A percentile compares a stretch with the other conserved stretches of the same genome.
phyloP scores from a whole-genome alignment of 2,797 vertebrate genomes.

The Amniataba percoides region DNA sequence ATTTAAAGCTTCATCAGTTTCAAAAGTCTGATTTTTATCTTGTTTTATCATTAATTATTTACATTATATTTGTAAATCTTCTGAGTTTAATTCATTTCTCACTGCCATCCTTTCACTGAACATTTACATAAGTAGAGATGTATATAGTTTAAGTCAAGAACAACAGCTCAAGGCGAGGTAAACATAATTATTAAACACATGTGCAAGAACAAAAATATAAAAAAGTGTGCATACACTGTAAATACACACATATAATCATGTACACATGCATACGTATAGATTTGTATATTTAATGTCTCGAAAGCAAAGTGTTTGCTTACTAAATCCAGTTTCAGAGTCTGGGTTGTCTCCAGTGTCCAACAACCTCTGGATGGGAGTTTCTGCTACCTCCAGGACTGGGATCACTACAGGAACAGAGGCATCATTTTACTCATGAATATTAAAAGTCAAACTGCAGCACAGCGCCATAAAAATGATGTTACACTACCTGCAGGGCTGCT shows the following conservation, averaged over 20 bases:
- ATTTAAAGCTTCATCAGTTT: background rate
- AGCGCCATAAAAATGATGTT: too few species aligned
- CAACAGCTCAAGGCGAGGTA: too few species aligned
- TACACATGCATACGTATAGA: too few species aligned
- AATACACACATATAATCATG: too few species aligned
- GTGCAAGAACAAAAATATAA: too few species aligned
- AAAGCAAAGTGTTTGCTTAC: constrained; percentile 57
- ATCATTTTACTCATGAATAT: background rate
- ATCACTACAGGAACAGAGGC: constrained; percentile 40
- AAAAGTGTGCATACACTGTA: too few species aligned
- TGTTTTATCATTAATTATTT: too few species aligned
- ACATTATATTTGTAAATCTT: background rate
- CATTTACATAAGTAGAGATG: too few species aligned
- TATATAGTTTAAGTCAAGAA: too few species aligned
- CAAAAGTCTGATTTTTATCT: background rate
- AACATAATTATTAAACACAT: too few species aligned
- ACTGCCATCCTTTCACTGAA: background rate
- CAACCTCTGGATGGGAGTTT: constrained; percentile 75
- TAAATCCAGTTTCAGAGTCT: constrained; percentile 63
- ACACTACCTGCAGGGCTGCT: constrained; percentile 58
- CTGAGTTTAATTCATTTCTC: background rate
- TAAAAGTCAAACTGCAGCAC: background rate
- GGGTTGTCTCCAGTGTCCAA: constrained; percentile 67
- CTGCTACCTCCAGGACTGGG: constrained; percentile 47
- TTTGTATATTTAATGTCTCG: too few species aligned